These are phyloP conservation scores for Agrilus cyanescens DNA, from an alignment of 2,888 invertebrate genomes.

Conservation along the genomic window DNA sequence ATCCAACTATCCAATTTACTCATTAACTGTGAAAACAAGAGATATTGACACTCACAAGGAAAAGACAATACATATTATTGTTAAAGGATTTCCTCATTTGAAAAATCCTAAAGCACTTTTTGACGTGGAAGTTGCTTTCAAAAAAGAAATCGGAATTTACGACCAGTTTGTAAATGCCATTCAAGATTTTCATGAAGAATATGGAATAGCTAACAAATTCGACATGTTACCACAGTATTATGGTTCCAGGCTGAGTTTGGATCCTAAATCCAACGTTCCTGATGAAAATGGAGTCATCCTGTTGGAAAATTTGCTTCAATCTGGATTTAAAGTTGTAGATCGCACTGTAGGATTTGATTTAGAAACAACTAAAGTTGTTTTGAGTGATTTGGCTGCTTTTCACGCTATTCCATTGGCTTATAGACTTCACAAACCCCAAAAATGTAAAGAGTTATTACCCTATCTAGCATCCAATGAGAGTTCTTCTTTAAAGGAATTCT, in stretches of 20 bases:
- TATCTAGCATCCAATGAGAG: no score
- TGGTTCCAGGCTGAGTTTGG: constrained; percentile 21
- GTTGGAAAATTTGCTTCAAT: constrained; percentile 36
- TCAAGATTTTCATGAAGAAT: constrained; percentile 34
- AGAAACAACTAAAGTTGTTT: constrained; percentile 30
- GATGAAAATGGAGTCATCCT: constrained; percentile 37
- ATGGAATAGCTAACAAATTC: constrained; percentile 29
- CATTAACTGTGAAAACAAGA: neutral
- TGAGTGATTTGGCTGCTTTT: constrained; percentile 36
- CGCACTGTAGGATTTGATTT: constrained; percentile 35
- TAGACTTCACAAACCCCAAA: constrained; percentile 30
- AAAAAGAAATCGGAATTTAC: constrained; percentile 41
- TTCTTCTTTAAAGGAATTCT: no score
- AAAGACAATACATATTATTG: constrained; percentile 11
- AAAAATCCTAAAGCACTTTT: constrained; percentile 31
- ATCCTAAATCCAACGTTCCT: neutral
- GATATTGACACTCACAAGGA: constrained; percentile 7
- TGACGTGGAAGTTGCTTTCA: constrained; percentile 38
- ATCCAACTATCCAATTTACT: no score
- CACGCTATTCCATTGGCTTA: constrained; percentile 40
- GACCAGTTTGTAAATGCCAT: constrained; percentile 35
- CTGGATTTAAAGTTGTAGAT: constrained; percentile 34
- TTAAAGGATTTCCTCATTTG: constrained; percentile 15
- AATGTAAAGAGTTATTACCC: constrained; percentile 17
- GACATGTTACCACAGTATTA: constrained; percentile 37